Conservation (phyloP, 2,113 vertebrate species). For the Baryphthengus martii region DNA sequence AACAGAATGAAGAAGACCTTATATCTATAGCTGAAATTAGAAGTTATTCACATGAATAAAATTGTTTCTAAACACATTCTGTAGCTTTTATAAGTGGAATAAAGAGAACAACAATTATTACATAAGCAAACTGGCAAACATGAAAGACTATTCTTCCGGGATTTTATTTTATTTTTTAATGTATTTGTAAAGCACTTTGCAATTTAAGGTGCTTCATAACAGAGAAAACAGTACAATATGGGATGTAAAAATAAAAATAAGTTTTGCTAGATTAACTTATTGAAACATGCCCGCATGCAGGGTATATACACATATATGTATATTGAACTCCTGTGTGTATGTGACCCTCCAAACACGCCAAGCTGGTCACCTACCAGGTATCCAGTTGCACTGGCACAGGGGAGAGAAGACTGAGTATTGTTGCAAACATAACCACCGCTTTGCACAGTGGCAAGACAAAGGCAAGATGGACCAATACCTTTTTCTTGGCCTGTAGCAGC, state of each 20-base stretch:
- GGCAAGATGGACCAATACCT: slow-evolving; percentile 82
- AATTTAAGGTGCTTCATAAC: slow-evolving; percentile 63
- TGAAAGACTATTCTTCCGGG: slow-evolving; percentile 63
- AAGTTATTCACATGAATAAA: slow-evolving; percentile 13
- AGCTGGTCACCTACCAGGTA: slow-evolving; percentile 71
- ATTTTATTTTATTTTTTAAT: slow-evolving; percentile 70
- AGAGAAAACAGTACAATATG: slow-evolving; percentile 63
- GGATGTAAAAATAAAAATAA: slow-evolving; percentile 67
- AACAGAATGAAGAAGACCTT: slow-evolving; percentile 26
- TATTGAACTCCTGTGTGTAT: slow-evolving; percentile 59
- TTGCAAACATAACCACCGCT: slow-evolving; percentile 58
- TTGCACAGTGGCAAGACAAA: slow-evolving; percentile 65
- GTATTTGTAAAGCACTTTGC: slow-evolving; percentile 56
- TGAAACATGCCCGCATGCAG: slow-evolving; percentile 62
- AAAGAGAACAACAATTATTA: slow-evolving; percentile 57
- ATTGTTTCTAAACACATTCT: slow-evolving; percentile 45
- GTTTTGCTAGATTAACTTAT: slow-evolving; percentile 59
- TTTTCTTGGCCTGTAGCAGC: slow-evolving; percentile 98
- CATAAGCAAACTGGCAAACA: slow-evolving; percentile 60
- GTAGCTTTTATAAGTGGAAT: slow-evolving; percentile 25
- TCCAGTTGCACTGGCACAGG: slow-evolving; percentile 59
- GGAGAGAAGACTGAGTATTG: slow-evolving; percentile 61
- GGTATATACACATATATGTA: slow-evolving; percentile 63
- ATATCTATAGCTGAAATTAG: background rate
- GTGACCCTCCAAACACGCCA: slow-evolving; percentile 62